Evolutionary conservation across 2,888 invertebrate species (phyloP), one percentile per base, ranked within the genome.

Genomic region (Trileptium ribeirensis): DNA sequence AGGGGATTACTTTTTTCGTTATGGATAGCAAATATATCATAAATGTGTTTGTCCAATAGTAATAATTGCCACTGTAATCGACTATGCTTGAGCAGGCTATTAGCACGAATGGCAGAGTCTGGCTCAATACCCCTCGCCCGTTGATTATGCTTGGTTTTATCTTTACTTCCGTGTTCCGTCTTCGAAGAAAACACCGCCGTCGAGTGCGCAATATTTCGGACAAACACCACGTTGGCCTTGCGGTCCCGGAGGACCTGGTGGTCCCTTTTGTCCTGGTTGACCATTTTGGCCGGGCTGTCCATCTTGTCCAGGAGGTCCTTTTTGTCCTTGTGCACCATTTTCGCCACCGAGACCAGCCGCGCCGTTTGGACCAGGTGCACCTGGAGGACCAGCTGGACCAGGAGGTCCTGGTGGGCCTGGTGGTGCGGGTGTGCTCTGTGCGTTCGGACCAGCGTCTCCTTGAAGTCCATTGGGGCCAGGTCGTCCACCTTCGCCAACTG

Each of bases 351-450:
- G 8, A 51, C 51, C 51, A 15, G 51, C 8, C 51, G 8, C 8
- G 2, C 79, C 79, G 29, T 79, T 79, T 33, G 79, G 78, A 37
- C 83, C 83, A 24, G 70, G 67, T 29, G 79, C 67, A 79, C 84
- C 86, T 15, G 70, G 81, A 29, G 83, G 83, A 82, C 85, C 85
- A 33, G 81, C 36, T 39, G 83, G 82, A 79, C 85, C 85, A 33
- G 83, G 79, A n/a, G 74, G 24, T 15, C 51, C 51, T 51, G 8
- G 80, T 36, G 84, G 84, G 84, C 86, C 87, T 70, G 83, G 81
- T 82, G 85, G 84, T 81, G 86, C 87, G 64, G 86, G 84, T n/a
- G 31, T 64, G 31, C 64, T 78, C 3, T 39, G 29, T 3, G 67
- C 79, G 8, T 39, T 39, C 36, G 79, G 19, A 24, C 81, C 81